Evolutionary conservation across 35 echinoderm and acorn worm species (phyloP).

Genomic region (Ophioderma brevispina): DNA sequence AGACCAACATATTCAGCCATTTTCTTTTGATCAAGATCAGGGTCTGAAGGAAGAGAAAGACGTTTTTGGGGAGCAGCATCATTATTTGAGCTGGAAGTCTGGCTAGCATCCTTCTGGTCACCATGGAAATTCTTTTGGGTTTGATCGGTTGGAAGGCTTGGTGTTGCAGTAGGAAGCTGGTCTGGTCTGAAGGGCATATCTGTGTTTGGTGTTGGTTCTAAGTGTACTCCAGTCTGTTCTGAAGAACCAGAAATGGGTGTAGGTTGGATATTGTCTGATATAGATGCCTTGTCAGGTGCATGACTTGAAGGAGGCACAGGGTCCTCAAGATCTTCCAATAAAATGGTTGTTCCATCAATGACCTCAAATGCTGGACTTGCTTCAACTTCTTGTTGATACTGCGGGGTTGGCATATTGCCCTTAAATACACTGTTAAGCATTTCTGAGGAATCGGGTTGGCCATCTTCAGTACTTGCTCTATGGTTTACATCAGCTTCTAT

Average conservation of each 20-base stretch:
- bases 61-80: neutral
- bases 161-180: neutral
- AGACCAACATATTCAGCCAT: neutral
- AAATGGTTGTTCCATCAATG: neutral
- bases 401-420: no score
- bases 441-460: no score
- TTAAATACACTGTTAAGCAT: no score
- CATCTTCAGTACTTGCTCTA: neutral
- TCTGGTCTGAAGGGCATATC: neutral
- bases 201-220: neutral
- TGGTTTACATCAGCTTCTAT: neutral
- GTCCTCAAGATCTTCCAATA: neutral
- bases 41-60: neutral
- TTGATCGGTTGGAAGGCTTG: neutral
- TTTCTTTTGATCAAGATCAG: neutral
- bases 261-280: neutral
- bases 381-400: neutral
- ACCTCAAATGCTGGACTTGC: neutral
- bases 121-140: no score
- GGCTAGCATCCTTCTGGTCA: no score
- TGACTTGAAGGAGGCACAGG: neutral
- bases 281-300: neutral
- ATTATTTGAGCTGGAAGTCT: neutral
- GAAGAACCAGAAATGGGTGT: neutral
- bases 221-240: neutral